phyloP scores from a whole-genome alignment of 1,140 invertebrate species.

The Sycobia sp. region DNA sequence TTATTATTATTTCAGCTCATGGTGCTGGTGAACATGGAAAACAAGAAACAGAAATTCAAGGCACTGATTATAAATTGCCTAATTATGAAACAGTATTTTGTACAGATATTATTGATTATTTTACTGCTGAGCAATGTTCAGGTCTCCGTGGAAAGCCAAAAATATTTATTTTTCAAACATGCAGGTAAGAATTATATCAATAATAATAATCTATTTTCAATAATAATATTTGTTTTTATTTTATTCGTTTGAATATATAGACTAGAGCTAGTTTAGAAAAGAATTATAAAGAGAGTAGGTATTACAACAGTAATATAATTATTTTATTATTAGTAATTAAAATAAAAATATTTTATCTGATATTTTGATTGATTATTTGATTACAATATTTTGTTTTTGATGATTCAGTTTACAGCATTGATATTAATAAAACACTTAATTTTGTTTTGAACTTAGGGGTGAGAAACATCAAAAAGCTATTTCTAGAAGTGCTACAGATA shows the following conservation, averaged over 20 bases:
- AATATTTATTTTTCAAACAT: conserved; percentile 79
- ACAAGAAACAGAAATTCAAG: conserved; percentile 45
- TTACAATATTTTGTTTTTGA: too few relatives aligned
- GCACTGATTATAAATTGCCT: conserved; percentile 40
- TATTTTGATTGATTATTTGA: too few relatives aligned
- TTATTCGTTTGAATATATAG: too few relatives aligned
- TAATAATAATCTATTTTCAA: not conserved
- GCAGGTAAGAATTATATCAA: conserved; percentile 67
- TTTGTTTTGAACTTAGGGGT: conserved; percentile 36
- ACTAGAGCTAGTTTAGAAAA: too few relatives aligned
- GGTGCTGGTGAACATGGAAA: conserved; percentile 56
- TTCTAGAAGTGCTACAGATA: conserved; percentile 30
- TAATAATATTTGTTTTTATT: not conserved
- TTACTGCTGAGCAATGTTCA: conserved; percentile 67
- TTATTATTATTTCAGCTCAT: conserved; percentile 68
- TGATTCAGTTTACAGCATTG: too few relatives aligned
- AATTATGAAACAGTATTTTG: conserved; percentile 42
- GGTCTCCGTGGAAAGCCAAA: conserved; percentile 72
- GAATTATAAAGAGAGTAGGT: too few relatives aligned
- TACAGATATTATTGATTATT: conserved; percentile 64
- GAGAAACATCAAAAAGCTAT: conserved; percentile 28
- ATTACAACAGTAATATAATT: too few relatives aligned
- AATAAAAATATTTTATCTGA: too few relatives aligned
- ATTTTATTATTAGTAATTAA: too few relatives aligned
- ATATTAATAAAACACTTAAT: conserved; percentile 21